Evolutionary conservation across 2,888 invertebrate genomes (phyloP).

Genomic region (Cryptocephalus primarius): DNA sequence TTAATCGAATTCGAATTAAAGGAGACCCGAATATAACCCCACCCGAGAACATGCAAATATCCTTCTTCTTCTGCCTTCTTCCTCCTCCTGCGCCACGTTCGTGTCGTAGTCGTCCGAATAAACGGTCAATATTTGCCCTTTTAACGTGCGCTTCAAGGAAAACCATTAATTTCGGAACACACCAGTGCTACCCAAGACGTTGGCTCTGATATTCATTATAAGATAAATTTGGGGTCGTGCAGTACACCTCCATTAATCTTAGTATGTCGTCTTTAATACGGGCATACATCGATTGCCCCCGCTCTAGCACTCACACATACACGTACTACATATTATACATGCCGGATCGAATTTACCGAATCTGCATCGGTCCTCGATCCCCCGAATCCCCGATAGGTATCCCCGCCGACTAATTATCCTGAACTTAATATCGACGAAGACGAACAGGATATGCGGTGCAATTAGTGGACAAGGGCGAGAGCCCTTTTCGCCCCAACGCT

Average conservation of each 20-base stretch:
- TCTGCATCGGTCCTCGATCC: constrained; percentile 10
- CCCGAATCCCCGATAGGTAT: not conserved
- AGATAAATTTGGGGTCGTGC: constrained; percentile 21
- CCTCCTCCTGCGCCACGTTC: too few relatives aligned
- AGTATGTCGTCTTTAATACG: constrained; percentile 21
- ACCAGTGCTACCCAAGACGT: constrained; percentile 4
- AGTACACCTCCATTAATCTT: constrained; percentile 19
- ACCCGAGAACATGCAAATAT: too few relatives aligned
- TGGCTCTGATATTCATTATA: constrained; percentile 20
- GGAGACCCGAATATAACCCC: too few relatives aligned
- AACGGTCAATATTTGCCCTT: constrained; percentile 3
- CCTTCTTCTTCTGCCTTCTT: too few relatives aligned
- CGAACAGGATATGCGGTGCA: too few relatives aligned
- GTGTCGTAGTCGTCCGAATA: not conserved
- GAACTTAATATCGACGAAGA: too few relatives aligned
- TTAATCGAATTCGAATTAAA: too few relatives aligned
- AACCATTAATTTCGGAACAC: constrained; percentile 4
- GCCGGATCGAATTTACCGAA: constrained; percentile 12
- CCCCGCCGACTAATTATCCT: constrained; percentile 14
- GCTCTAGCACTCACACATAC: constrained; percentile 4
- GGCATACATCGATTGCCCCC: constrained; percentile 20
- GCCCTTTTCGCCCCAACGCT: too few relatives aligned
- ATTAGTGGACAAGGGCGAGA: too few relatives aligned
- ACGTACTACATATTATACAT: not conserved
- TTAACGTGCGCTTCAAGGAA: constrained; percentile 1